These are phyloP conservation scores for Drosophila elegans DNA, from an alignment of 1,140 invertebrate species.

Conservation along the genomic window DNA sequence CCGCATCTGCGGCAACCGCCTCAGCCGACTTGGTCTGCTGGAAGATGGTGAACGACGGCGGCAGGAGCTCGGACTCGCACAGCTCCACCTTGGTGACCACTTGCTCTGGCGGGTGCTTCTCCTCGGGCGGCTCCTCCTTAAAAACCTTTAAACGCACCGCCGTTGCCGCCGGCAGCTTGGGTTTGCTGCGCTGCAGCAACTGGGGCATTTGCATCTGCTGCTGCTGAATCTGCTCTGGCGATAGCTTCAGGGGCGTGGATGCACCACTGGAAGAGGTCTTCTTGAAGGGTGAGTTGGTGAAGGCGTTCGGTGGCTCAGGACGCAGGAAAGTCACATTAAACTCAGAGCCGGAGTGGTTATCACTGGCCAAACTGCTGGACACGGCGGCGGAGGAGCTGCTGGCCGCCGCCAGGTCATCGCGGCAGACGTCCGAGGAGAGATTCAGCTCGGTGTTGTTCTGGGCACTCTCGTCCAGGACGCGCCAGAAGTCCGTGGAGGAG, in stretches of 20 bases:
- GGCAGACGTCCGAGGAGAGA: conserved; percentile 54
- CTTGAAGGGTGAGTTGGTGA: conserved; percentile 73
- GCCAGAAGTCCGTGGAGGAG: conserved; percentile 82
- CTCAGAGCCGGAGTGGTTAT: conserved; percentile 60
- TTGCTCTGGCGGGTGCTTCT: conserved; percentile 27
- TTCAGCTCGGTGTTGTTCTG: conserved; percentile 75
- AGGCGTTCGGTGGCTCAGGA: conserved; percentile 70
- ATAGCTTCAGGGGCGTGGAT: conserved; percentile 42
- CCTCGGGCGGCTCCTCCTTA: conserved; percentile 64
- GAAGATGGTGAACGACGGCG: conserved; percentile 67
- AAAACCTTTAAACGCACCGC: conserved; percentile 68
- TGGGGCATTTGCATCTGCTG: conserved; percentile 29
- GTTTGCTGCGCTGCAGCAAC: conserved; percentile 61
- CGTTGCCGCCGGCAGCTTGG: conserved; percentile 57
- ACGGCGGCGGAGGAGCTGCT: conserved; percentile 11
- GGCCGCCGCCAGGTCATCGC: conserved; percentile 47
- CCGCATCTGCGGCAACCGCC: conserved; percentile 4
- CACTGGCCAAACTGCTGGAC: conserved; percentile 23
- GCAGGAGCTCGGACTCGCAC: conserved; percentile 52
- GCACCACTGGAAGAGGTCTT: conserved; percentile 42
- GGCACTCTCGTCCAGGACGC: conserved; percentile 77
- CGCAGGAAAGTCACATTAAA: conserved; percentile 69
- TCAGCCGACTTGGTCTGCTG: conserved; percentile 39
- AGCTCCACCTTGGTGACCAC: conserved; percentile 62
- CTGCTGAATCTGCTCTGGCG: conserved; percentile 57